phyloP scores from a whole-genome alignment of 2,888 invertebrate genomes.

The Drosophila tripunctata region DNA sequence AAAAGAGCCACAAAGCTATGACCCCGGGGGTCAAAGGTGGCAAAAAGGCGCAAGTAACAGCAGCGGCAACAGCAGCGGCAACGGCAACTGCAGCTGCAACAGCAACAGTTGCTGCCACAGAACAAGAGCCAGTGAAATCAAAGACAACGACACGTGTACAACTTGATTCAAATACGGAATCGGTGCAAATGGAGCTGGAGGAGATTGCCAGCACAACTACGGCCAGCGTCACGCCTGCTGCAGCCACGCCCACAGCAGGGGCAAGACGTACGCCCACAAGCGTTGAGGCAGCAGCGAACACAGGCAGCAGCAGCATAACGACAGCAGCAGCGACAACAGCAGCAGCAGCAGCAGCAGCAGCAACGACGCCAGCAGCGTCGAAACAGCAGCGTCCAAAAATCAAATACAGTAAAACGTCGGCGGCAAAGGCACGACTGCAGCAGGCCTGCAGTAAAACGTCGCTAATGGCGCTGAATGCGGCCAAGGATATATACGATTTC shows the following conservation, averaged over 20 bases:
- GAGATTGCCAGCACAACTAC: constrained; percentile 51
- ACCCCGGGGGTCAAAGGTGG: constrained; percentile 22
- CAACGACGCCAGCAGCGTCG: constrained; percentile 3
- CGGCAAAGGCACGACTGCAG: constrained; percentile 62
- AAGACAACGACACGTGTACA: constrained; percentile 6
- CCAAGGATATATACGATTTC: constrained; percentile 83
- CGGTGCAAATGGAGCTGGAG: constrained; percentile 80
- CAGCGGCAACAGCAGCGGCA: neutral
- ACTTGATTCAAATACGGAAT: constrained; percentile 78
- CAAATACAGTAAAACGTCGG: constrained; percentile 66
- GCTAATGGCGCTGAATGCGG: constrained; percentile 26
- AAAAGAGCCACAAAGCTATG: constrained; percentile 11
- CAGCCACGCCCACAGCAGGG: constrained; percentile 26
- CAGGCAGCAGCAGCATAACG: constrained; percentile 5
- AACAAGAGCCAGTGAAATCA: neutral
- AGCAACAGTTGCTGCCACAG: neutral
- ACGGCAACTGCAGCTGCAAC: neutral
- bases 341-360: constrained; percentile 2
- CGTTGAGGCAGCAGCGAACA: constrained; percentile 34
- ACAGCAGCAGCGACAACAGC: neutral
- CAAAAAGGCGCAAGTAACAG: constrained; percentile 29
- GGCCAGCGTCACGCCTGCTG: constrained; percentile 10
- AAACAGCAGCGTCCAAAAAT: constrained; percentile 60
- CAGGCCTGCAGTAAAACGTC: constrained; percentile 37
- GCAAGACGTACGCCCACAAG: constrained; percentile 22